Conservation (phyloP, 2,888 invertebrate genomes). For the Opisthograptis luteolata region DNA sequence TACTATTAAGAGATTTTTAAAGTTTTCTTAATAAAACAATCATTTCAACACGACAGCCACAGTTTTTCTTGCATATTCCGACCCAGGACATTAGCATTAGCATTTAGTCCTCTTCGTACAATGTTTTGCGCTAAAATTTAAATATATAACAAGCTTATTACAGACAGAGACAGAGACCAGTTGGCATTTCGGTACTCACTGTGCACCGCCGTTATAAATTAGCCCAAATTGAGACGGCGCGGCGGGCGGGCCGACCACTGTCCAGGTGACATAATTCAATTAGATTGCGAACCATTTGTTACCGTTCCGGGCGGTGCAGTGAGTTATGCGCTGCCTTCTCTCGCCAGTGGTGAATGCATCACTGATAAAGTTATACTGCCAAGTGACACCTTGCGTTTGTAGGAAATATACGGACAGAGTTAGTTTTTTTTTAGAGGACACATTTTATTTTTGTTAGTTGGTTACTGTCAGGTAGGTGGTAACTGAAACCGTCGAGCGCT, state of each 20-base stretch:
- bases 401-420: too few relatives aligned
- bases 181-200: not conserved
- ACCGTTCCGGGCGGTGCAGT: constrained; percentile 47
- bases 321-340: constrained; percentile 49
- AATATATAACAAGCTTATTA: too few relatives aligned
- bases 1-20: too few relatives aligned
- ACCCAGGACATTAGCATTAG: too few relatives aligned
- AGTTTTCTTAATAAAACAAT: too few relatives aligned
- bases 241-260: constrained; percentile 50
- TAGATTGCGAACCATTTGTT: constrained; percentile 68
- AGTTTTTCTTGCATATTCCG: too few relatives aligned
- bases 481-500: too few relatives aligned
- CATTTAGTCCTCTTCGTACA: too few relatives aligned
- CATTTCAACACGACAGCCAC: too few relatives aligned
- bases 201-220: constrained; percentile 57
- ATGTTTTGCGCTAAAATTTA: too few relatives aligned
- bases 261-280: constrained; percentile 73
- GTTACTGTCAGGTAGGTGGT: too few relatives aligned
- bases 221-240: constrained; percentile 60
- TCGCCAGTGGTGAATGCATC: constrained; percentile 32
- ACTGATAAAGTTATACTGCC: constrained; percentile 28
- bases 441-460: too few relatives aligned
- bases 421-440: not conserved
- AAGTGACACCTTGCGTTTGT: not conserved
- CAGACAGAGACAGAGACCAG: not conserved